Percentiles rank a stretch among this genome's conserved stretches.
These are phyloP conservation scores for Denticeps clupeoides DNA, from an alignment of 2,797 vertebrate genomes.

Conservation along the genomic window DNA sequence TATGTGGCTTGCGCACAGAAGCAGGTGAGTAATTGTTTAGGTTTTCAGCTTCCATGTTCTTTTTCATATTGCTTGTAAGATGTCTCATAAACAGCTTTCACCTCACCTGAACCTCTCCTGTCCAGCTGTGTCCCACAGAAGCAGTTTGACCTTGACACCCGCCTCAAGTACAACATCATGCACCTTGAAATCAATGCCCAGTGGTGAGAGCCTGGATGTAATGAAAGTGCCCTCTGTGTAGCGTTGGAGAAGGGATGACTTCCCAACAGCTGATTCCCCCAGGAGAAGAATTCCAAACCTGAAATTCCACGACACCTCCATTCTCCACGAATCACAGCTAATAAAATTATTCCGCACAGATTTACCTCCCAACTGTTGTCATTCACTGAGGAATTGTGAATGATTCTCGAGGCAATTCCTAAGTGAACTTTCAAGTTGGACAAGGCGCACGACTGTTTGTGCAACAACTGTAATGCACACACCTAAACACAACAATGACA, in stretches of 20 bases:
- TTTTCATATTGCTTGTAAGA: background rate
- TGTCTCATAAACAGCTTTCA: background rate
- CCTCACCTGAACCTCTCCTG: slow-evolving; percentile 32
- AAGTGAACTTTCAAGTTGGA: too few relatives aligned
- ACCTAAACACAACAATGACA: too few relatives aligned
- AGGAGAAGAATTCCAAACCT: slow-evolving; percentile 28
- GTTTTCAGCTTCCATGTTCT: too few relatives aligned
- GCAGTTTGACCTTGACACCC: slow-evolving; percentile 24
- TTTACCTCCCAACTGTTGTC: too few relatives aligned
- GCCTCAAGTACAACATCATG: slow-evolving; percentile 20
- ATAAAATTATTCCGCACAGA: too few relatives aligned
- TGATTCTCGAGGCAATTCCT: too few relatives aligned
- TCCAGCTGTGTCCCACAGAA: slow-evolving; percentile 33
- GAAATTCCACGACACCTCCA: slow-evolving; percentile 21
- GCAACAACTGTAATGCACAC: too few relatives aligned
- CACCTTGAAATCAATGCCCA: slow-evolving; percentile 33
- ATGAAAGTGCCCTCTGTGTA: slow-evolving; percentile 28
- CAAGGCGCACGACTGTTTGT: too few relatives aligned
- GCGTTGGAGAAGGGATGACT: slow-evolving; percentile 25
- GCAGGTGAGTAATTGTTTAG: too few relatives aligned
- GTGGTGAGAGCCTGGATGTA: slow-evolving; percentile 18
- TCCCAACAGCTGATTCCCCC: slow-evolving; percentile 27
- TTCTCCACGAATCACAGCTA: too few relatives aligned
- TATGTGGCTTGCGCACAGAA: too few relatives aligned
- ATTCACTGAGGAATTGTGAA: too few relatives aligned